Evolutionary conservation across 1,140 invertebrate genomes (phyloP).

Genomic region (Hylaeus volcanicus): DNA sequence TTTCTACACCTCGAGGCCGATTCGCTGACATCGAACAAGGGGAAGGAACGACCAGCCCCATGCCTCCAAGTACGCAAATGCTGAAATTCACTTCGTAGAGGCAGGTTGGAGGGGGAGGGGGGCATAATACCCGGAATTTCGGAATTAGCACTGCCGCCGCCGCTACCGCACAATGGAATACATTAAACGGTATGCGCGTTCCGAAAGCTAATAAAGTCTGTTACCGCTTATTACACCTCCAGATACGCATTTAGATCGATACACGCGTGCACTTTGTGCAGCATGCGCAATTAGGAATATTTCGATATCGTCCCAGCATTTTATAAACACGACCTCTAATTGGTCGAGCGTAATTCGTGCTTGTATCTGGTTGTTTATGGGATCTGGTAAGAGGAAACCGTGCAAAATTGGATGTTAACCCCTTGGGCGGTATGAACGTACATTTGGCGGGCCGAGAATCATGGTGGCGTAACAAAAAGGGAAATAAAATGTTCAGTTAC

Average conservation of each 20-base stretch:
- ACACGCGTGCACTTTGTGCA: slow-evolving; percentile 10
- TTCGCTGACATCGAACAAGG: slow-evolving; percentile 22
- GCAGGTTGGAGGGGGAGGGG: background rate
- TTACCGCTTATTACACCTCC: slow-evolving; percentile 71
- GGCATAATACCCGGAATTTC: slow-evolving; percentile 72
- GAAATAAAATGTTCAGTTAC: too few species aligned
- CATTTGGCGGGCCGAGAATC: too few species aligned
- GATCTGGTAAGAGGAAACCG: background rate
- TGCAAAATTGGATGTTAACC: background rate
- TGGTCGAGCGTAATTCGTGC: background rate
- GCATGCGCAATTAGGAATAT: slow-evolving; percentile 9
- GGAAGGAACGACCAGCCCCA: slow-evolving; percentile 19
- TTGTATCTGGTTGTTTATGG: too few species aligned
- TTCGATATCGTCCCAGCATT: slow-evolving; percentile 9
- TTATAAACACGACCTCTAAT: slow-evolving; percentile 6
- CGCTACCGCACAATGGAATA: slow-evolving; percentile 71
- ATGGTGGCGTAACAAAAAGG: too few species aligned
- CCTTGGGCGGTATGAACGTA: too few species aligned
- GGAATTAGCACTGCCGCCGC: slow-evolving; percentile 67
- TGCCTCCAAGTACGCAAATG: slow-evolving; percentile 58
- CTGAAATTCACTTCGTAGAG: slow-evolving; percentile 69
- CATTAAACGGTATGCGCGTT: slow-evolving; percentile 69
- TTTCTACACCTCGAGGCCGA: slow-evolving; percentile 22
- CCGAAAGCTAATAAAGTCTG: slow-evolving; percentile 73
- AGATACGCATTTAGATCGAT: slow-evolving; percentile 60